phyloP scores from a whole-genome alignment of 1,140 invertebrate genomes.

The Panagrolaimus sp. region DNA sequence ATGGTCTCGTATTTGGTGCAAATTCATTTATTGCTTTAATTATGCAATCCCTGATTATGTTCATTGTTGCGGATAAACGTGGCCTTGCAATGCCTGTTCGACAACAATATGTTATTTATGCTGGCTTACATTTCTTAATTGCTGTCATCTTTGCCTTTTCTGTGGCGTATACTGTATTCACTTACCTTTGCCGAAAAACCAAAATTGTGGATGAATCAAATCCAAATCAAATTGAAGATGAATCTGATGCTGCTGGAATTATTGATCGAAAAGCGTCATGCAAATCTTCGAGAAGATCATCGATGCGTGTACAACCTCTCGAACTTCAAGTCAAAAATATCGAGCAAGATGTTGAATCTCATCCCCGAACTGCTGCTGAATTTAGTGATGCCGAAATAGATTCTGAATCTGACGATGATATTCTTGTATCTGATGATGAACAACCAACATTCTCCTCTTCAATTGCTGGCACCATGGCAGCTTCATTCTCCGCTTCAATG shows the following conservation, averaged over 20 bases:
- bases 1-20: conserved; percentile 58
- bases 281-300: not conserved
- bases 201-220: conserved; percentile 17
- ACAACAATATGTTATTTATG: conserved; percentile 44
- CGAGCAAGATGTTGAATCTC: not conserved
- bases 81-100: conserved; percentile 48
- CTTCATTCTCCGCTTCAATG: conserved; percentile 1
- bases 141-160: conserved; percentile 30
- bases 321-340: not conserved
- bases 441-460: not conserved
- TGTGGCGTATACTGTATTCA: conserved; percentile 30
- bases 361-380: not conserved
- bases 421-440: not conserved
- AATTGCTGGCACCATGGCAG: conserved; percentile 1
- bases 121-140: conserved; percentile 30
- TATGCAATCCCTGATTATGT: conserved; percentile 51
- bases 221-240: conserved; percentile 4
- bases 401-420: not conserved
- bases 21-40: conserved; percentile 57
- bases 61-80: conserved; percentile 51
- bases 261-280: not conserved
- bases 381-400: not conserved
- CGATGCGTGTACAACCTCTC: not conserved
- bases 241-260: not conserved
- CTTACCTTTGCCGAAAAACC: conserved; percentile 23